phyloP scores from a whole-genome alignment of 2,888 invertebrate genomes.

The Temnothorax ravouxi region DNA sequence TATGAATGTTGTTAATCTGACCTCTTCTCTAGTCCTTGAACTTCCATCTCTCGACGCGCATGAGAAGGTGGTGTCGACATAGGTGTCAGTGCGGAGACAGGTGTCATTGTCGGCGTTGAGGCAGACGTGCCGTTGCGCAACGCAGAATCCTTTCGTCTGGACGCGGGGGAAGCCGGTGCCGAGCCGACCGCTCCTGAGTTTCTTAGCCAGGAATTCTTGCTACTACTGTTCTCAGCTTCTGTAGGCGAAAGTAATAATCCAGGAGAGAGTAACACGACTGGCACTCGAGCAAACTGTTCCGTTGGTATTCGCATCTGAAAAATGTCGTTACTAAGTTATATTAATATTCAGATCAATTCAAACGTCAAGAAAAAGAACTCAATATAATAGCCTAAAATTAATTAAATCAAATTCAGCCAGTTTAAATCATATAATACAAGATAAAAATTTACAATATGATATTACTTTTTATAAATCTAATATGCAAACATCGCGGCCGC shows the following conservation, averaged over 20 bases:
- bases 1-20: slow-evolving; percentile 42
- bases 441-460: background rate
- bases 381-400: background rate
- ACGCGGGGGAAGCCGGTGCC: slow-evolving; percentile 85
- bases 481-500: slow-evolving; percentile 38
- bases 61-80: slow-evolving; percentile 80
- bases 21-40: slow-evolving; percentile 77
- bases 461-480: background rate
- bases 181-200: slow-evolving; percentile 84
- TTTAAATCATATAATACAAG: background rate
- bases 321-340: background rate
- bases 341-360: background rate
- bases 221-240: slow-evolving; percentile 88
- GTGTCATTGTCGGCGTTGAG: slow-evolving; percentile 82
- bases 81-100: slow-evolving; percentile 78
- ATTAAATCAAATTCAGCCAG: background rate
- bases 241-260: slow-evolving; percentile 93
- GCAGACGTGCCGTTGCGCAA: slow-evolving; percentile 82
- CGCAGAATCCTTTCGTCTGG: slow-evolving; percentile 86
- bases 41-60: slow-evolving; percentile 69
- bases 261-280: slow-evolving; percentile 96
- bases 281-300: slow-evolving; percentile 97
- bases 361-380: background rate
- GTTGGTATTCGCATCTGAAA: slow-evolving; percentile 97
- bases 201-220: slow-evolving; percentile 84